A percentile compares a stretch with the other conserved stretches of the same genome.
Conservation (phyloP, 2,888 invertebrate species). For the Eristalinus aeneus region DNA sequence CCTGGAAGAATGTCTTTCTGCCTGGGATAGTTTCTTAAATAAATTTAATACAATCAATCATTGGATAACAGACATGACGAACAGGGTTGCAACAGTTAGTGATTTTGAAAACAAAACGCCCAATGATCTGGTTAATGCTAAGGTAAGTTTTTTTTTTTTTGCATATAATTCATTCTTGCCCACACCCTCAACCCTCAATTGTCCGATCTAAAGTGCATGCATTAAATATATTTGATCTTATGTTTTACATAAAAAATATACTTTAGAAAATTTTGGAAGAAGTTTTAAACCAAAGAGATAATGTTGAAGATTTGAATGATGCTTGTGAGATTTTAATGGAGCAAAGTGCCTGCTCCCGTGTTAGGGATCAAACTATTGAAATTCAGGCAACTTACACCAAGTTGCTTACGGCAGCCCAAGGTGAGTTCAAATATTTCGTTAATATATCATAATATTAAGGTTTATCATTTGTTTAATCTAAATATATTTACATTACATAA, state of each 20-base stretch:
- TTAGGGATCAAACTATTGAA: slow-evolving; percentile 92
- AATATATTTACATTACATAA: neutral
- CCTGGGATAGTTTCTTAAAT: slow-evolving; percentile 90
- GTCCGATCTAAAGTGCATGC: slow-evolving; percentile 13
- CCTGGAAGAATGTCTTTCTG: slow-evolving; percentile 87
- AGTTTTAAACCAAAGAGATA: slow-evolving; percentile 88
- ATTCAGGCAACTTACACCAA: slow-evolving; percentile 91
- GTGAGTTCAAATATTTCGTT: slow-evolving; percentile 76
- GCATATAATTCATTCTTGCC: neutral
- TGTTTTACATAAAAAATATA: slow-evolving; percentile 13
- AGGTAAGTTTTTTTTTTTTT: slow-evolving; percentile 82
- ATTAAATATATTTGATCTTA: neutral
- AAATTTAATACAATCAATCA: slow-evolving; percentile 87
- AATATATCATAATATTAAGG: no score
- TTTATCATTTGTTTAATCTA: no score
- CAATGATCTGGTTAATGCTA: slow-evolving; percentile 89
- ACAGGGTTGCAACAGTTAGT: slow-evolving; percentile 84
- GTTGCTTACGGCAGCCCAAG: slow-evolving; percentile 89
- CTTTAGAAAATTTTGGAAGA: slow-evolving; percentile 86
- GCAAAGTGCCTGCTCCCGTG: slow-evolving; percentile 90
- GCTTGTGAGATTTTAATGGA: slow-evolving; percentile 93
- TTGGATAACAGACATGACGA: slow-evolving; percentile 88
- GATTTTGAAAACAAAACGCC: slow-evolving; percentile 89
- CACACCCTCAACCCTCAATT: slow-evolving; percentile 10
- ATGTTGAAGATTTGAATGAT: slow-evolving; percentile 92